Percentiles rank a stretch among this genome's conserved stretches.
phyloP scores from a whole-genome alignment of 2,888 invertebrate species.

The Athalia rosae region DNA sequence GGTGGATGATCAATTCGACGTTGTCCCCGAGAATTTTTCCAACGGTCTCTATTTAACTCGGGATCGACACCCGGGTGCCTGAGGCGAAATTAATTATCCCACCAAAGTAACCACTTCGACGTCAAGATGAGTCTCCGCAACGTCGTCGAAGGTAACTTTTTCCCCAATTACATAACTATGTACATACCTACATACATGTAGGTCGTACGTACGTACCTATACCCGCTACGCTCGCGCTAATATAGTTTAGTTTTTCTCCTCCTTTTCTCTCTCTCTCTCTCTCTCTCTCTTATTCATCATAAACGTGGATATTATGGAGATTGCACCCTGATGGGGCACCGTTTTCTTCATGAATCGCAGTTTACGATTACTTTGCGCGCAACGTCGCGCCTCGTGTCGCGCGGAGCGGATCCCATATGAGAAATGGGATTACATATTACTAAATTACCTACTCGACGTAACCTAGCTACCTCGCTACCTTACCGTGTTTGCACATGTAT shows the following conservation, averaged over 20 bases:
- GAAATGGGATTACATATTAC: slow-evolving; percentile 20
- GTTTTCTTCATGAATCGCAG: slow-evolving; percentile 3
- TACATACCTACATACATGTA: not conserved
- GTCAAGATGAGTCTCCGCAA: slow-evolving; percentile 19
- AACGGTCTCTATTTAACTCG: slow-evolving; percentile 16
- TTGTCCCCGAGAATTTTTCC: slow-evolving; percentile 20
- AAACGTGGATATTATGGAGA: slow-evolving; percentile 14
- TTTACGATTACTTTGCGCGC: slow-evolving; percentile 12
- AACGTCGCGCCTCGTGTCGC: not conserved
- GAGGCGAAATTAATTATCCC: slow-evolving; percentile 34
- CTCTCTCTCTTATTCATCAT: not conserved
- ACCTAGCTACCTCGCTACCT: no score
- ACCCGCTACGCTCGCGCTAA: slow-evolving; percentile 8
- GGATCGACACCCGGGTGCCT: not conserved
- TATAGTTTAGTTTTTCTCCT: not conserved
- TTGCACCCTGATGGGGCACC: not conserved
- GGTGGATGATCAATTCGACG: slow-evolving; percentile 25
- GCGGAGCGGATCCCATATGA: not conserved
- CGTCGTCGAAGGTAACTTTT: not conserved
- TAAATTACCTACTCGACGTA: not conserved
- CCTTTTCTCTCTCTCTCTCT: not conserved
- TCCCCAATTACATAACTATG: not conserved
- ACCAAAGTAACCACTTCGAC: not conserved
- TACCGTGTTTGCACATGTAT: no score
- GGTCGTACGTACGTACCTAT: not conserved